Evolutionary conservation across 1,140 invertebrate genomes (phyloP), one percentile per base, ranked within the genome.

Genomic region (Atta texana): DNA sequence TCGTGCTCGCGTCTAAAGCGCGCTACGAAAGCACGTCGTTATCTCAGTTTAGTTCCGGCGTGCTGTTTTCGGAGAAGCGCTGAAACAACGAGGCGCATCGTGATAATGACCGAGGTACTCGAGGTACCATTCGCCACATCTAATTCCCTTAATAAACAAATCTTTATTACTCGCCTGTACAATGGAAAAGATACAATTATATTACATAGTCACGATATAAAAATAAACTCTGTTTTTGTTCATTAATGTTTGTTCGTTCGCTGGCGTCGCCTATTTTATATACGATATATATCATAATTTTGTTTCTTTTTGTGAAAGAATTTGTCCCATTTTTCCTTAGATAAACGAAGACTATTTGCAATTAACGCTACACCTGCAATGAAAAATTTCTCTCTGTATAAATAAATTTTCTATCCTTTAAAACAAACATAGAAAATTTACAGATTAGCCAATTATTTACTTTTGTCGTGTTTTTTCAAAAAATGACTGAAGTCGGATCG

Each of bases 21-120:
- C 71, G 68, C 34, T 80, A 53, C 81, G 82, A 63, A 64, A 85
- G 87, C 85, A 68, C 68, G 59, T 74, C 85, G 87, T 88, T 88
- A 88, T 88, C 69, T 78, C 63, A 87, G 66, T 88, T 88, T 89
- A 69, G 72, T 61, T 88, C 72, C 49, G 68, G 49, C 72, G 57
- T 75, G 59, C 71, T 76, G 63, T 82, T 88, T 76, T 61, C 61
- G 69, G 51, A 81, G 64, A 88, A 63, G 81, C 77, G 18, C 53
- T 64, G 57, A 72, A 64, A 57, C 74, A 55, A 75, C 86, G 69
- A 74, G 51, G 39, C 75, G 71, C 59, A 63, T 81, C 57, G 49
- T 39, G 59, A 68, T 72, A 55, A 88, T 87, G 66, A 49, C 49
- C 61, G 14, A 69, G 53, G n/a, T 66, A 55, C 21, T 59, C 55